Conservation (phyloP, 2,888 invertebrate species). For the Dolichomitus sp. region DNA sequence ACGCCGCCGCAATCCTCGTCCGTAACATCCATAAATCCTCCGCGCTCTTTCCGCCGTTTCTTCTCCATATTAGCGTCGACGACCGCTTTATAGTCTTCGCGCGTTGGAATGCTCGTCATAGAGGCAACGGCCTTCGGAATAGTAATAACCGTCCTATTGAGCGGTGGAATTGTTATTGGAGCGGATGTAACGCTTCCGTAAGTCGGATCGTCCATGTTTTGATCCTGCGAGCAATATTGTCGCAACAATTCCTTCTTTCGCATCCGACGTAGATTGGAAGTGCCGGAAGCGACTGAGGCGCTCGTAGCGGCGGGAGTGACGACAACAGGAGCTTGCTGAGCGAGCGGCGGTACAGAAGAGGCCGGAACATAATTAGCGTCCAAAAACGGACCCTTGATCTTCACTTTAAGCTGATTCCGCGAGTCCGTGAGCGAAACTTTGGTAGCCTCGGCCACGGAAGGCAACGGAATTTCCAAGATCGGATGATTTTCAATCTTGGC, state of each 20-base stretch:
- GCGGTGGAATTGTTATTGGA: slow-evolving; percentile 88
- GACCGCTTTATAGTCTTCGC: slow-evolving; percentile 93
- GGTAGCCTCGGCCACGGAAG: slow-evolving; percentile 86
- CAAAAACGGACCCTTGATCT: slow-evolving; percentile 95
- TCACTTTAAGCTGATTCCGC: slow-evolving; percentile 95
- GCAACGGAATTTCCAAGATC: slow-evolving; percentile 80
- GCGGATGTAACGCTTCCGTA: slow-evolving; percentile 88
- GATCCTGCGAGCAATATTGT: slow-evolving; percentile 93
- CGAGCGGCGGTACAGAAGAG: slow-evolving; percentile 88
- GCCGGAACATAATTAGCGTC: slow-evolving; percentile 91
- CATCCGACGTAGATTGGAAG: slow-evolving; percentile 94
- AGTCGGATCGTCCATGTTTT: slow-evolving; percentile 93
- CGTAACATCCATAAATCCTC: slow-evolving; percentile 75
- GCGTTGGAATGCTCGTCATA: slow-evolving; percentile 95
- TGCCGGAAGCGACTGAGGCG: slow-evolving; percentile 88
- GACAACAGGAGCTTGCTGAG: slow-evolving; percentile 86
- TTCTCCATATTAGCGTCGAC: slow-evolving; percentile 90
- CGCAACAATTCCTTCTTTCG: slow-evolving; percentile 95
- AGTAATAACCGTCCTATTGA: slow-evolving; percentile 91
- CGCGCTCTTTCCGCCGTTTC: slow-evolving; percentile 89
- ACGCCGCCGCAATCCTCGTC: slow-evolving; percentile 77
- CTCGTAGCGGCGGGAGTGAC: slow-evolving; percentile 85
- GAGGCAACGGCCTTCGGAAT: slow-evolving; percentile 96
- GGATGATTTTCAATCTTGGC: slow-evolving; percentile 72
- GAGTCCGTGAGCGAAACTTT: slow-evolving; percentile 93